These are phyloP conservation scores for Tachuris rubrigastra DNA, from an alignment of 2,113 vertebrate species.

Conservation along the genomic window DNA sequence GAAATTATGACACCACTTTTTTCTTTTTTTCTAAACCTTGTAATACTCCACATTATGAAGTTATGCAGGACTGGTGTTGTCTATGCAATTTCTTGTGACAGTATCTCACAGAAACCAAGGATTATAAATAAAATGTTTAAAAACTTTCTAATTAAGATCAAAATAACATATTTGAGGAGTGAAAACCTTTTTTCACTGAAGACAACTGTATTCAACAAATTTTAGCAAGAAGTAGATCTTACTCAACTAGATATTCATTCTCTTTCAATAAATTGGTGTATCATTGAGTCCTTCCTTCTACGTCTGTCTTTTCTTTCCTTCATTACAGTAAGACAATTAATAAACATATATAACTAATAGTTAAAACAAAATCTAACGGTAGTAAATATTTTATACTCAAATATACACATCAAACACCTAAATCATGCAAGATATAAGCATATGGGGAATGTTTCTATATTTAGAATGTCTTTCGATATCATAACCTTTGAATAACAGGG, in stretches of 20 bases:
- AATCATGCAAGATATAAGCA: not conserved
- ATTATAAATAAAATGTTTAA: not conserved
- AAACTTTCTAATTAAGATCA: not conserved
- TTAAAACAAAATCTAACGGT: not conserved
- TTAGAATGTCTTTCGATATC: not conserved
- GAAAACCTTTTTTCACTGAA: not conserved
- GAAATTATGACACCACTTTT: not conserved
- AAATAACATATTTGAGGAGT: not conserved
- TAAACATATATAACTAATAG: not conserved
- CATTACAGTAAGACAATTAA: not conserved
- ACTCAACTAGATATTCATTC: not conserved
- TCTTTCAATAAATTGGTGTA: not conserved
- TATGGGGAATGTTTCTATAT: not conserved
- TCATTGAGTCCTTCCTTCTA: not conserved
- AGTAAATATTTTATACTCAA: not conserved
- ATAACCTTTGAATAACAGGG: not conserved
- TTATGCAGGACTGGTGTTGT: not conserved
- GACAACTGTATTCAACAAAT: not conserved
- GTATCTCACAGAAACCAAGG: not conserved
- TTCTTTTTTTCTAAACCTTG: not conserved
- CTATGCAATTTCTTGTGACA: not conserved
- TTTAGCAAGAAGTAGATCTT: not conserved
- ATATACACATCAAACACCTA: not conserved
- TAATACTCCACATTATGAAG: not conserved
- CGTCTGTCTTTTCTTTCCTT: not conserved